Evolutionary conservation across 2,113 vertebrate species (phyloP).

Genomic region (Ceratotherium simum): DNA sequence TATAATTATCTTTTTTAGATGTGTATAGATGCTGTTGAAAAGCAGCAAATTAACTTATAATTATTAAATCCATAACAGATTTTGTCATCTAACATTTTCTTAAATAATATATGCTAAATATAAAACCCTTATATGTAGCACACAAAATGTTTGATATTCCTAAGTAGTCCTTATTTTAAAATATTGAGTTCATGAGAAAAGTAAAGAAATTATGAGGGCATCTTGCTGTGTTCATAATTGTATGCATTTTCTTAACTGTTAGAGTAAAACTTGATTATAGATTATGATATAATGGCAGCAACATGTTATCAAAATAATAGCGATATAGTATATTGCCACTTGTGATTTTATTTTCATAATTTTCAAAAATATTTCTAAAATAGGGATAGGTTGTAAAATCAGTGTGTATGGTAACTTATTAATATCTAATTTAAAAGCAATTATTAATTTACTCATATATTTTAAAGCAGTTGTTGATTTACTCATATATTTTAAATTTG

Average conservation of each 20-base stretch:
- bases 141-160: background rate
- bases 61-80: background rate
- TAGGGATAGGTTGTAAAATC: background rate
- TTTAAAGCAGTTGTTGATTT: background rate
- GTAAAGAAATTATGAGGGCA: background rate
- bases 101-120: background rate
- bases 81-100: constrained; percentile 2
- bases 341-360: background rate
- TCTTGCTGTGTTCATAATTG: background rate
- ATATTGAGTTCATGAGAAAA: background rate
- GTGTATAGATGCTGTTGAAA: background rate
- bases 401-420: background rate
- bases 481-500: background rate
- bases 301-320: background rate
- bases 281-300: background rate
- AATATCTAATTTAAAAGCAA: background rate
- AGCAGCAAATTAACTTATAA: background rate
- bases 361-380: constrained; percentile 31
- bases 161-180: background rate
- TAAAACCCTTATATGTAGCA: background rate
- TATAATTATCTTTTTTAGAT: background rate
- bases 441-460: background rate
- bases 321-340: background rate
- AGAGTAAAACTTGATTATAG: background rate
- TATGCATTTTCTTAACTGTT: background rate